Base-by-base conservation (phyloP, 2,797 vertebrate genomes). In the Scolopax rusticola region DNA sequence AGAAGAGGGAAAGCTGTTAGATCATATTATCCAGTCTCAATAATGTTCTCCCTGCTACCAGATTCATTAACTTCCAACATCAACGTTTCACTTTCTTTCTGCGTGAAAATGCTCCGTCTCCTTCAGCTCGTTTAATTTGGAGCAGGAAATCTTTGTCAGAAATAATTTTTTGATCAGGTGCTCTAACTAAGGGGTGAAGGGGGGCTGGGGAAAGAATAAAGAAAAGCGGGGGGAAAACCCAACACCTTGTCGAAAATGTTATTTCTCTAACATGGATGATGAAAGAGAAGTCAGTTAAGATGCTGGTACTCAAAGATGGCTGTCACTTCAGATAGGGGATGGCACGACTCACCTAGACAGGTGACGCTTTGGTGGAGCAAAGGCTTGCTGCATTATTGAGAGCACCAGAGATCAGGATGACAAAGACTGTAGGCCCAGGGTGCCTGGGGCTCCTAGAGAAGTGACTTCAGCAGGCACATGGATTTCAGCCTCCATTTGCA, bases 281-380 rank as follows among this genome's bases (percentile, higher is more conserved):
- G 98, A 98, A 98, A 99, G 98, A 97, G 98, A 98, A 98, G 98
- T 98, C 98, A 98, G 98, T 98, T 97, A 98, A 98, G 98, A 98
- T 97, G 98, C 98, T 98, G 97, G 98, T 97, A 95, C 98, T 98
- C 98, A 98, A 98, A 99, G 99, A 99, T 97, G 98, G 98, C 98
- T 99, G 99, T 99, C 99, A 99, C 99, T 99, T 99, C 98, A 98
- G 98, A 98, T 98, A 98, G 98, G 97, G 97, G 97, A 98, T 93
- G 98, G 98, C 98, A 98, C 98, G 87, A 98, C 98, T 99, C 98
- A 99, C 98, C 98, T 97, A 98, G 99, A 99, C 99, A 99, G 99
- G 98, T 98, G 98, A 99, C 97, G 98, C 98, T 97, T 97, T 98
- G 98, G 98, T 96, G 96, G 98, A 98, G 98, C 97, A 97, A 97